Conservation (phyloP, 2,797 vertebrate species). For the Oceanodroma leucorhoa region DNA sequence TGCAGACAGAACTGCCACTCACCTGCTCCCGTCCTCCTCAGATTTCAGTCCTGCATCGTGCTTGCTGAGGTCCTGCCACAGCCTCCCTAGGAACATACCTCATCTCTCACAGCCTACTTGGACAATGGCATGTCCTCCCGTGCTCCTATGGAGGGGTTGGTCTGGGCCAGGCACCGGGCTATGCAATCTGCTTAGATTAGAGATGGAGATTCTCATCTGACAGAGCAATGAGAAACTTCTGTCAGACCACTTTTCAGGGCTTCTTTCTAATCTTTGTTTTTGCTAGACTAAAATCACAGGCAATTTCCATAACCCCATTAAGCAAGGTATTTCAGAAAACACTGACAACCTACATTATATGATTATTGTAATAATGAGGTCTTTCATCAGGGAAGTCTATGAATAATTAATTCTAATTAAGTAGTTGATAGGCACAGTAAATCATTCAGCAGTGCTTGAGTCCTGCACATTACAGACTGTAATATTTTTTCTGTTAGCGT, state of each 20-base stretch:
- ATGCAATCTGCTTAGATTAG: not conserved
- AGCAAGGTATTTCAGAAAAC: conserved; percentile 64
- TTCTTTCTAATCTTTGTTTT: conserved; percentile 38
- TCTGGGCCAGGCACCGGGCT: not conserved
- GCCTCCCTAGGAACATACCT: not conserved
- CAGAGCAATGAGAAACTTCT: conserved; percentile 1
- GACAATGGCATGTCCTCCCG: rapidly evolving
- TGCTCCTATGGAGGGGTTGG: rapidly evolving
- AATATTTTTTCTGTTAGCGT: conserved; percentile 42
- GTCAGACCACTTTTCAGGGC: not conserved
- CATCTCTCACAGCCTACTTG: not conserved
- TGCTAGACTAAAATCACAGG: conserved; percentile 52
- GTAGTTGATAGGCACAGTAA: conserved; percentile 56
- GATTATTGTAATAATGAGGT: conserved; percentile 67
- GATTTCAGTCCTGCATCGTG: not conserved
- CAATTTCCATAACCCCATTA: conserved; percentile 56
- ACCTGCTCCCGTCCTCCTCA: not conserved
- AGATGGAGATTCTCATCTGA: too few species aligned
- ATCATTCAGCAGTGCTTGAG: conserved; percentile 36
- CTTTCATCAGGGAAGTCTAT: conserved; percentile 44
- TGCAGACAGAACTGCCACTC: not conserved
- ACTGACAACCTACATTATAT: conserved; percentile 50
- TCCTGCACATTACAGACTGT: conserved; percentile 8
- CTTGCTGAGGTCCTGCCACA: not conserved
- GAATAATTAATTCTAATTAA: conserved; percentile 78